Percentiles rank a stretch among this genome's conserved stretches.
phyloP scores from a whole-genome alignment of 2,113 vertebrate species.

The Euleptes europaea region DNA sequence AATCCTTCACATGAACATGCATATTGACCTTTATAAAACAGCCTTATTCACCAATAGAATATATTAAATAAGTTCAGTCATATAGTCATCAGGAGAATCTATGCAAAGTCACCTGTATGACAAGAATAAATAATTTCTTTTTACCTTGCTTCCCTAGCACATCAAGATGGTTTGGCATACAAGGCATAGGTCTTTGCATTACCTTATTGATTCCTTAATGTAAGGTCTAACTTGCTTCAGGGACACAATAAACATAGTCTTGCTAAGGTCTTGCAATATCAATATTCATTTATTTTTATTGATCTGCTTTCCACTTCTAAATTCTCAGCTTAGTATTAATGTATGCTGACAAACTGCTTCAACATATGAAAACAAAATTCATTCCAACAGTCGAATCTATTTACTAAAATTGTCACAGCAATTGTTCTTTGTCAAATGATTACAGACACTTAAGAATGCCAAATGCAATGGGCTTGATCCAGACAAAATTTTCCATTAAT shows the following conservation, averaged over 20 bases:
- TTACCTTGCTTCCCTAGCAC: conserved; percentile 22
- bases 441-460: no score
- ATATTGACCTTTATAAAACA: background rate
- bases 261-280: conserved; percentile 59
- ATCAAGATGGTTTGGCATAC: conserved; percentile 47
- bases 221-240: conserved; percentile 56
- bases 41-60: background rate
- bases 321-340: conserved; percentile 55
- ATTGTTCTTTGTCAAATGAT: conserved; percentile 2
- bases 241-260: conserved; percentile 64
- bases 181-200: conserved; percentile 43
- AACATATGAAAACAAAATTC: conserved; percentile 52
- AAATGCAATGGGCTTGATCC: no score
- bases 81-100: conserved; percentile 27
- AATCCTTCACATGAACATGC: background rate
- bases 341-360: conserved; percentile 38
- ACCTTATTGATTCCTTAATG: conserved; percentile 67
- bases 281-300: conserved; percentile 72
- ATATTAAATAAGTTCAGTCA: conserved; percentile 56
- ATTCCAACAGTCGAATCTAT: conserved; percentile 26
- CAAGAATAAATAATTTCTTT: conserved; percentile 51
- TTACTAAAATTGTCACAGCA: conserved; percentile 30
- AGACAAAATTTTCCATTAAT: no score
- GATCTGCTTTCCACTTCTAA: conserved; percentile 60
- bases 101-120: conserved; percentile 61